A percentile compares a stretch with the other conserved stretches of the same genome.
phyloP scores from a whole-genome alignment of 1,140 invertebrate species.

The Tyrophagus putrescentiae region DNA sequence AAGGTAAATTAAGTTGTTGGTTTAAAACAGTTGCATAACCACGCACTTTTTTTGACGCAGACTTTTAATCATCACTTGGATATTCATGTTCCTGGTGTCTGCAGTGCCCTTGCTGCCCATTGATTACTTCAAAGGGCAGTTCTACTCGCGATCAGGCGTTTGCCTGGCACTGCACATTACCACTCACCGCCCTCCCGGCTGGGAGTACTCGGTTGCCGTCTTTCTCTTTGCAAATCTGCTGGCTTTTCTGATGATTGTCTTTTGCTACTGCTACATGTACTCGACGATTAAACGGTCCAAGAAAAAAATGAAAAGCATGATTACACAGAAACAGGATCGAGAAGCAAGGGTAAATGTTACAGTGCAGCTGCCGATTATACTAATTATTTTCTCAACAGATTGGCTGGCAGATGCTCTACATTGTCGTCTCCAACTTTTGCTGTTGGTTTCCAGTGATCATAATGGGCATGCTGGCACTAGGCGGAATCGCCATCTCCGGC shows the following conservation, averaged over 20 bases:
- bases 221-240: conserved; percentile 51
- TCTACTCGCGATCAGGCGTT: conserved; percentile 53
- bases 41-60: conserved; percentile 22
- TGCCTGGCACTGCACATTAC: conserved; percentile 55
- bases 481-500: conserved; percentile 32
- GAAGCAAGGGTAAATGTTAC: conserved; percentile 16
- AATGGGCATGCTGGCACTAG: conserved; percentile 35
- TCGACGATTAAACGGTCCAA: conserved; percentile 47
- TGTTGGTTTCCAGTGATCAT: conserved; percentile 40
- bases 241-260: conserved; percentile 36
- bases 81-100: conserved; percentile 45
- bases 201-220: conserved; percentile 57
- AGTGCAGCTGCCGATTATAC: neutral
- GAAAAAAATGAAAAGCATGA: conserved; percentile 36
- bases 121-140: conserved; percentile 43
- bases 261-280: conserved; percentile 40
- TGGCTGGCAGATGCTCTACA: conserved; percentile 36
- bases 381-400: conserved; percentile 18
- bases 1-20: conserved; percentile 27
- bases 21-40: neutral
- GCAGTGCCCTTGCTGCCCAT: conserved; percentile 50
- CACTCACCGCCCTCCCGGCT: conserved; percentile 38
- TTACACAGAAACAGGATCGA: conserved; percentile 22
- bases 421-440: conserved; percentile 35
- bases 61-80: conserved; percentile 46